phyloP scores from a whole-genome alignment of 1,140 invertebrate species.

The Lordiphosa collinella region DNA sequence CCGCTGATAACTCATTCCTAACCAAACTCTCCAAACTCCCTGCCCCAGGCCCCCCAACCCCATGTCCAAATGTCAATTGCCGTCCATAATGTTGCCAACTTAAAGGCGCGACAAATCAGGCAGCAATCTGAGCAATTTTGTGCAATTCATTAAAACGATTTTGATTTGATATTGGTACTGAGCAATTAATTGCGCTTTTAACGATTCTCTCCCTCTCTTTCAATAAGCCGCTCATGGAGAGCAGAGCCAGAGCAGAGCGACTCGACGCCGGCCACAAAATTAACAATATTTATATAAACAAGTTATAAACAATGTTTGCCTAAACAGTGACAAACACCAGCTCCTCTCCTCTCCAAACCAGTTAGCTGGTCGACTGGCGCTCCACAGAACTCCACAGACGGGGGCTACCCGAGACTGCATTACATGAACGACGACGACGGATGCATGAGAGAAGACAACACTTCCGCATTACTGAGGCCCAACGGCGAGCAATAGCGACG shows the following conservation, averaged over 20 bases:
- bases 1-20: neutral
- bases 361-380: slow-evolving; percentile 35
- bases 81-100: slow-evolving; percentile 29
- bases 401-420: slow-evolving; percentile 33
- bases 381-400: slow-evolving; percentile 32
- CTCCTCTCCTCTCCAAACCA: slow-evolving; percentile 39
- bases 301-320: slow-evolving; percentile 77
- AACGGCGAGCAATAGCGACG: slow-evolving; percentile 17
- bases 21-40: neutral
- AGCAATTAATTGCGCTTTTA: slow-evolving; percentile 73
- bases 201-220: slow-evolving; percentile 31
- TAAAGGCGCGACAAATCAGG: slow-evolving; percentile 38
- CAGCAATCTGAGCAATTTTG: slow-evolving; percentile 63
- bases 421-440: slow-evolving; percentile 52
- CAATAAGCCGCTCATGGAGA: slow-evolving; percentile 14
- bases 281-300: slow-evolving; percentile 78
- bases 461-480: slow-evolving; percentile 68
- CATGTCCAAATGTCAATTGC: slow-evolving; percentile 37
- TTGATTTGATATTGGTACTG: slow-evolving; percentile 63
- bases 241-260: slow-evolving; percentile 6
- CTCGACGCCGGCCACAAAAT: slow-evolving; percentile 39
- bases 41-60: neutral
- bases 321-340: slow-evolving; percentile 72
- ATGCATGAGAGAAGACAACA: slow-evolving; percentile 51
- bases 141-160: slow-evolving; percentile 75